These are phyloP conservation scores for Ceuthmochares aereus DNA, from an alignment of 2,113 vertebrate genomes.

Conservation along the genomic window DNA sequence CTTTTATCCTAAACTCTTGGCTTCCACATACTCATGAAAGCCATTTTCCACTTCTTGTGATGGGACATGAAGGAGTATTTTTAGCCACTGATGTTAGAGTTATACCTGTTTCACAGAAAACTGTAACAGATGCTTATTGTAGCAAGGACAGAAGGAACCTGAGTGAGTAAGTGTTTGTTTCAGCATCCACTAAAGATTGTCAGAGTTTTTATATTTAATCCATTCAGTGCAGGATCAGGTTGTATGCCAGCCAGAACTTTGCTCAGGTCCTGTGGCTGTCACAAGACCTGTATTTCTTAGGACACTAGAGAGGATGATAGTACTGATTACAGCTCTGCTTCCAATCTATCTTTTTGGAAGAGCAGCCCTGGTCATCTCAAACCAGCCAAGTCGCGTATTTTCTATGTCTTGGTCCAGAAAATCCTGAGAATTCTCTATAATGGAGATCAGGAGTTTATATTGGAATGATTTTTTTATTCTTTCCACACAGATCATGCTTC, in stretches of 20 bases:
- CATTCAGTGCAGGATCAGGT: background rate
- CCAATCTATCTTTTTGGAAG: background rate
- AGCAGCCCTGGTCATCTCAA: background rate
- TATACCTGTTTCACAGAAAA: background rate
- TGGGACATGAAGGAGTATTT: background rate
- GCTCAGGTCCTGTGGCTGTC: background rate
- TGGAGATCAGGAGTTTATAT: background rate
- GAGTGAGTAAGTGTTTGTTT: background rate
- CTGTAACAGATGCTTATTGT: background rate
- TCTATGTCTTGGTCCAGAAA: background rate
- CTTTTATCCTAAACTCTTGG: background rate
- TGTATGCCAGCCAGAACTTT: background rate
- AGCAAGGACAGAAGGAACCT: background rate
- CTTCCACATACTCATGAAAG: background rate
- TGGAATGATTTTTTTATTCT: background rate
- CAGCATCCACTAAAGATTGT: background rate
- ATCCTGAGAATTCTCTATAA: background rate
- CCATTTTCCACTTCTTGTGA: background rate
- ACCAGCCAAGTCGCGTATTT: background rate
- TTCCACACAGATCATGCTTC: background rate
- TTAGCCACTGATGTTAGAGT: background rate
- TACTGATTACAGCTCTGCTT: background rate
- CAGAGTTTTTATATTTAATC: background rate
- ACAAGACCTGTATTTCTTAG: background rate
- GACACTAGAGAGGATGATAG: fast-evolving